A percentile compares a stretch with the other conserved stretches of the same genome.
phyloP scores from a whole-genome alignment of 2,113 vertebrate genomes.

The Speoplatyrhinus poulsoni region DNA sequence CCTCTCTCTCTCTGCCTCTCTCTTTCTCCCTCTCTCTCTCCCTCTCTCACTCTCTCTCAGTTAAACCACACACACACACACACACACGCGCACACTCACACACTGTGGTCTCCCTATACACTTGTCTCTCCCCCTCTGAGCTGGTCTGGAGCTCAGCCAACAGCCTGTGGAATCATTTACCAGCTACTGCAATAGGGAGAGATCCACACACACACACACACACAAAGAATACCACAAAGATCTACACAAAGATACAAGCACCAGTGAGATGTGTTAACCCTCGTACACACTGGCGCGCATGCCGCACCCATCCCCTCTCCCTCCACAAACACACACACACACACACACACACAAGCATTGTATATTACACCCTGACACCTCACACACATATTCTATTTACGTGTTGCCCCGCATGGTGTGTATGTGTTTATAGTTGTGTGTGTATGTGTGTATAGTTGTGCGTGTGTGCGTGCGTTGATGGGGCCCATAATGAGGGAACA shows the following conservation, averaged over 20 bases:
- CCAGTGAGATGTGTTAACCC: not conserved
- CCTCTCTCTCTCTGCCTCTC: slow-evolving; percentile 2
- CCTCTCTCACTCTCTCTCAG: slow-evolving; percentile 23
- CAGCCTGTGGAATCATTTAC: slow-evolving; percentile 76
- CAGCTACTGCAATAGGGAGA: slow-evolving; percentile 42
- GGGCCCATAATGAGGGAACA: slow-evolving; percentile 59
- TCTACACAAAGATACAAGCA: not conserved
- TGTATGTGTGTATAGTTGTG: slow-evolving; percentile 25
- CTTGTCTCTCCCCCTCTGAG: slow-evolving; percentile 33
- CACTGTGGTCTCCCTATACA: slow-evolving; percentile 9
- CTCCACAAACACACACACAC: not conserved
- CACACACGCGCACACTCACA: slow-evolving; percentile 2
- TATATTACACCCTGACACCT: not conserved
- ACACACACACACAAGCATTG: slow-evolving; percentile 8
- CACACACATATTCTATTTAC: not conserved
- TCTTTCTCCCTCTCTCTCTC: slow-evolving; percentile 3
- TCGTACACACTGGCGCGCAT: not conserved
- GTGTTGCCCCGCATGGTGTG: slow-evolving; percentile 4
- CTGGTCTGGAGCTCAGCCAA: slow-evolving; percentile 63
- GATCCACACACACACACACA: slow-evolving; percentile 6
- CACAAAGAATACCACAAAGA: not conserved
- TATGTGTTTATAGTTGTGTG: slow-evolving; percentile 4
- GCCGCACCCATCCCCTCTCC: no score
- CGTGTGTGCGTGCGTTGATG: slow-evolving; percentile 39
- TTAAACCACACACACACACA: not conserved